Evolutionary conservation across 2,888 invertebrate species (phyloP).

Genomic region (Agriotes lineatus): DNA sequence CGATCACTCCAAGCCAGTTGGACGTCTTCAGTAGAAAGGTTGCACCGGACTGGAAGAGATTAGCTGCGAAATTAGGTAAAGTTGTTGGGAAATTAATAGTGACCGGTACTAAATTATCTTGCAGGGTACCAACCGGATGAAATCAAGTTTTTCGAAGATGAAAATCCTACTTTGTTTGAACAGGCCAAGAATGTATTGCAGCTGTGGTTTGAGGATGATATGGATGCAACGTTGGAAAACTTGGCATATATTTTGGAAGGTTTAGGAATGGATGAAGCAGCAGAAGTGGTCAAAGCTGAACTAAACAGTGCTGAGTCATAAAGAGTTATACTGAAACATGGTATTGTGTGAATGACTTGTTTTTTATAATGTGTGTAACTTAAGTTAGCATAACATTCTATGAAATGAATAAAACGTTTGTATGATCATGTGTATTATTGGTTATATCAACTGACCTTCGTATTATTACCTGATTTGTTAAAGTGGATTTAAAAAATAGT

Average conservation of each 20-base stretch:
- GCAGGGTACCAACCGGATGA: constrained; percentile 73
- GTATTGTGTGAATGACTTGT: no score
- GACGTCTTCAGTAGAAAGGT: constrained; percentile 75
- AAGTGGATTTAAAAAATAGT: no score
- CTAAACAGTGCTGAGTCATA: constrained; percentile 43
- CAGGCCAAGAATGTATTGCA: constrained; percentile 83
- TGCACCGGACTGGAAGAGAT: constrained; percentile 84
- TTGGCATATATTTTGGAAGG: constrained; percentile 85
- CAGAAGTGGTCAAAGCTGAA: constrained; percentile 66
- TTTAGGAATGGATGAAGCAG: constrained; percentile 77
- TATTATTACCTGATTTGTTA: no score
- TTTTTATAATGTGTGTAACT: no score
- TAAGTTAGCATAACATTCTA: no score
- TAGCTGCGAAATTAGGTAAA: constrained; percentile 81
- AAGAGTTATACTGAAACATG: no score
- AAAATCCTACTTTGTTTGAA: constrained; percentile 73
- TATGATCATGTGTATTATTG: no score
- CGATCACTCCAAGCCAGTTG: constrained; percentile 71
- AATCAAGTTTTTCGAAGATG: constrained; percentile 82
- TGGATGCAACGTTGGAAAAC: constrained; percentile 87
- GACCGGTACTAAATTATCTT: no score
- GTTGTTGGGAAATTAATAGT: no score
- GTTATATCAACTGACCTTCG: no score
- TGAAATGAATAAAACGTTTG: no score
- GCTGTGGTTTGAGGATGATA: constrained; percentile 89